phyloP scores from a whole-genome alignment of 1,140 invertebrate species.

The Hyphantria cunea region DNA sequence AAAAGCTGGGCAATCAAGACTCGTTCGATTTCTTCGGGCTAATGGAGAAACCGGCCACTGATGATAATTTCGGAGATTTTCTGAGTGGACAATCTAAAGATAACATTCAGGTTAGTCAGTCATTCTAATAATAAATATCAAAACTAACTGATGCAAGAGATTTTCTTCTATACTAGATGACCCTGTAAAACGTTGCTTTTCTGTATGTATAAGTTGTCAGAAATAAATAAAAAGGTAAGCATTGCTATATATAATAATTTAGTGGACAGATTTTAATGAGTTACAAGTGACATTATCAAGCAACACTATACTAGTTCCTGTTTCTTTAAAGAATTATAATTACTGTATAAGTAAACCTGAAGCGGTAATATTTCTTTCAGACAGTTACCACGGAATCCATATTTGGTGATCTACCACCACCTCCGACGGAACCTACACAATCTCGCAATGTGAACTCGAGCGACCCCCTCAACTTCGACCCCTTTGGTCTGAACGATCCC shows the following conservation, averaged over 20 bases:
- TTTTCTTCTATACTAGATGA: no score
- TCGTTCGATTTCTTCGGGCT: slow-evolving; percentile 79
- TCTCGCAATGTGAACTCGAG: slow-evolving; percentile 45
- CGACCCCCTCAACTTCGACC: slow-evolving; percentile 65
- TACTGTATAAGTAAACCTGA: no score
- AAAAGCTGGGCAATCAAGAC: slow-evolving; percentile 63
- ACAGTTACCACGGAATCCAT: slow-evolving; percentile 59
- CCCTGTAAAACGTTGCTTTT: no score
- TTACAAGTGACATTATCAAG: no score
- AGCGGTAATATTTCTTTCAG: slow-evolving; percentile 32
- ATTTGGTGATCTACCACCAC: slow-evolving; percentile 63
- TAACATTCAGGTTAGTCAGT: slow-evolving; percentile 49
- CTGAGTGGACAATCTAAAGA: slow-evolving; percentile 55
- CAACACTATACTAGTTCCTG: no score
- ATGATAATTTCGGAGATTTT: slow-evolving; percentile 77
- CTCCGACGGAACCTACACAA: slow-evolving; percentile 36
- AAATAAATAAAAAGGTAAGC: no score
- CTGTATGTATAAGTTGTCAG: no score
- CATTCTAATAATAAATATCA: background rate
- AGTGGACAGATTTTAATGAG: no score
- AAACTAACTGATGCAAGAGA: no score
- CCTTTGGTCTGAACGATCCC: slow-evolving; percentile 70
- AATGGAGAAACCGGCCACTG: slow-evolving; percentile 66
- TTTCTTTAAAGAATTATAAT: no score
- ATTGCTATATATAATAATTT: no score